These are phyloP conservation scores for Pseudococcus viburni DNA, from an alignment of 2,888 invertebrate genomes.

Conservation along the genomic window DNA sequence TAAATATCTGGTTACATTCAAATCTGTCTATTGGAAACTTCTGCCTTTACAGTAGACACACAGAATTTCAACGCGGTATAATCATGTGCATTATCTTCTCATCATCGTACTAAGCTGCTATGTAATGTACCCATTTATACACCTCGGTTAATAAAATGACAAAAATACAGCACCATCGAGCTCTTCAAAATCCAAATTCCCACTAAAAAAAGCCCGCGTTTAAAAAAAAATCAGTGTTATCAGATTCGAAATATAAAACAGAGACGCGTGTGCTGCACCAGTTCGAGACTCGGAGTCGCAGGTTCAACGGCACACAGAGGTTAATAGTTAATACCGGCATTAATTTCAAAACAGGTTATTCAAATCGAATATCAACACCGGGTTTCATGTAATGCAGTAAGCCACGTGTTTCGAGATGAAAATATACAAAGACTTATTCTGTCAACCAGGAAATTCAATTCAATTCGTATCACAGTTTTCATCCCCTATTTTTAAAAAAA, in stretches of 20 bases:
- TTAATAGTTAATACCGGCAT: slow-evolving; percentile 42
- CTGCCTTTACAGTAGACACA: too few species aligned
- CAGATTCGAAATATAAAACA: slow-evolving; percentile 29
- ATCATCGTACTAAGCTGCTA: neutral
- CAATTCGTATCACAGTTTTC: neutral
- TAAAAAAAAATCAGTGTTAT: neutral
- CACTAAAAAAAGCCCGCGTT: neutral
- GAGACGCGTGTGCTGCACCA: slow-evolving; percentile 24
- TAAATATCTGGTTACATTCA: too few species aligned
- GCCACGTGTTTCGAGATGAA: slow-evolving; percentile 41
- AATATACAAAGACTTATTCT: slow-evolving; percentile 32
- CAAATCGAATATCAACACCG: slow-evolving; percentile 55
- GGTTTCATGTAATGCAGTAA: slow-evolving; percentile 44
- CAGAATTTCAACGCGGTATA: too few species aligned
- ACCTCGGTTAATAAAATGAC: neutral
- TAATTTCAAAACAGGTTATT: slow-evolving; percentile 56
- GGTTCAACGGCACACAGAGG: slow-evolving; percentile 50
- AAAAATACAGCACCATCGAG: neutral
- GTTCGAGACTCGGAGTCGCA: neutral
- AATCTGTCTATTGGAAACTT: too few species aligned
- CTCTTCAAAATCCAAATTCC: neutral
- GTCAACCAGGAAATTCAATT: neutral
- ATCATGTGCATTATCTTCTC: too few species aligned
- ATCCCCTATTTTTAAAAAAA: neutral
- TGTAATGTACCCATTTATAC: neutral